Evolutionary conservation across 2,888 invertebrate species (phyloP), one percentile per base, ranked within the genome.

Genomic region (Dyspetes luteomarginatus): DNA sequence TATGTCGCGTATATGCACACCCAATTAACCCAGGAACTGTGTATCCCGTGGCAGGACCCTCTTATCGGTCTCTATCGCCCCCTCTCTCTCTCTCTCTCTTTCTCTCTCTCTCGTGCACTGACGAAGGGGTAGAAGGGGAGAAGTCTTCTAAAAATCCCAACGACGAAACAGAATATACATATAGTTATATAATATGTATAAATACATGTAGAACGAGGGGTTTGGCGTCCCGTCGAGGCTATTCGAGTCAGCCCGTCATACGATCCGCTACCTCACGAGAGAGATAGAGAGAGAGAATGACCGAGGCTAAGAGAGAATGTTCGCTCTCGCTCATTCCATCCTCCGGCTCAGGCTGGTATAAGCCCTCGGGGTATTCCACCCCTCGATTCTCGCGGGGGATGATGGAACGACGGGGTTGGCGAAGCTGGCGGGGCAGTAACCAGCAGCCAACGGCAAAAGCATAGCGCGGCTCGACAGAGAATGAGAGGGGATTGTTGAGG

Each of bases 391-490:
- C 56, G 58, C 64, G 60, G 56, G 78, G 68, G 71, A 64, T 75
- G 81, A 78, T 72, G 36, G 65, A 73, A 36, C 71, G 65, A 58
- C 64, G 78, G 71, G 71, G 71, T 78, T 75, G 75, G 89, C 85
- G 87, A 89, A 88, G 87, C 87, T 86, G 89, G 88, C 88, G 88
- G 87, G 89, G 89, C 89, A 89, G 89, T 87, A 88, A 87, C n/a
- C 88, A 89, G 89, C 88, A 88, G 88, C 88, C 88, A 67, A 88
- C 87, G 89, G 71, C 85, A 86, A 87, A 88, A 89, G 89, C 89
- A 89, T 50, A 78, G 55, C 58, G 72, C 62, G 15, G 30, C 60
- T 26, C 36, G 68, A 22, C 30, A 64, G 58, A 56, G 24, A 36
- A 24, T 15, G 50, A 56, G 43, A 9, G 48, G 65, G 45, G 72